These are phyloP conservation scores for Arion vulgaris DNA, from an alignment of 1,140 invertebrate genomes.

Conservation along the genomic window DNA sequence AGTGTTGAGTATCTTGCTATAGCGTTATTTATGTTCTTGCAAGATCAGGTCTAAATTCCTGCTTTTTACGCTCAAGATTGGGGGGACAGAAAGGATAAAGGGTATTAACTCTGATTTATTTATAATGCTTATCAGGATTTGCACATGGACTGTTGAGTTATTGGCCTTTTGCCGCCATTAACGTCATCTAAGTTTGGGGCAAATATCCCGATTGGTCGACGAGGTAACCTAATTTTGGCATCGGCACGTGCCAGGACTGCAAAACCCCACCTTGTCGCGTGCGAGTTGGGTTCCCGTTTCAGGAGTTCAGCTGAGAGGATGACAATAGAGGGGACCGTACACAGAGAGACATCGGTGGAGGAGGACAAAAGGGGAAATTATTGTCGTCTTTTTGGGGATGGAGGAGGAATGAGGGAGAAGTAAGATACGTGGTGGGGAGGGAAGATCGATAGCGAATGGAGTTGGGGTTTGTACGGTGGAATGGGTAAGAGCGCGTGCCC, in stretches of 20 bases:
- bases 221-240: constrained; percentile 21
- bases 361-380: neutral
- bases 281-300: constrained; percentile 18
- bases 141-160: neutral
- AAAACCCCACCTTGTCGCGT: constrained; percentile 30
- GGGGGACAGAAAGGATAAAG: too few species aligned
- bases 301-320: neutral
- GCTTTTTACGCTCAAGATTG: too few species aligned
- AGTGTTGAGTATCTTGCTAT: too few species aligned
- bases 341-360: neutral
- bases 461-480: neutral
- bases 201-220: constrained; percentile 11
- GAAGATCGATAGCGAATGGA: neutral
- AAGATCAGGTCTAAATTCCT: too few species aligned
- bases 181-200: neutral
- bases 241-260: constrained; percentile 20
- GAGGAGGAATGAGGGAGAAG: neutral
- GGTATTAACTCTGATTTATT: neutral
- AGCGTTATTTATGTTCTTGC: too few species aligned
- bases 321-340: constrained; percentile 11
- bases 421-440: neutral
- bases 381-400: neutral
- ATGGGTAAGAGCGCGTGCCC: neutral
- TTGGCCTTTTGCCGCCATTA: constrained; percentile 9
- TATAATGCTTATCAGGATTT: neutral